phyloP scores from a whole-genome alignment of 2,888 invertebrate genomes.

The Ariolimax columbianus region DNA sequence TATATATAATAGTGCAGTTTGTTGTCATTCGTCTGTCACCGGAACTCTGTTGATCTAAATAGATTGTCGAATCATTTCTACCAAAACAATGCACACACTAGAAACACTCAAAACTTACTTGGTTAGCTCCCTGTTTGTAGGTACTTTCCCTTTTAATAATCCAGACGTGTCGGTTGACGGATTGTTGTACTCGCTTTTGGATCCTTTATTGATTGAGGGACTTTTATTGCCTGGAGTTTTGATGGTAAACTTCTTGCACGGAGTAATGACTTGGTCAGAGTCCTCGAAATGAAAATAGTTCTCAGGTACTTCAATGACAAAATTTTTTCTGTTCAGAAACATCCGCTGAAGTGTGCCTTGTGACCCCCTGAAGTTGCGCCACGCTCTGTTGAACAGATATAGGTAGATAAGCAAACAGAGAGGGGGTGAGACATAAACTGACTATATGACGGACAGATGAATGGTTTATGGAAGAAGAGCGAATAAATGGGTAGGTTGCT shows the following conservation, averaged over 20 bases:
- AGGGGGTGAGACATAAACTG: neutral
- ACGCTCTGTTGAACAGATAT: constrained; percentile 15
- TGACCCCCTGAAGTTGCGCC: constrained; percentile 20
- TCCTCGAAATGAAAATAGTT: constrained; percentile 48
- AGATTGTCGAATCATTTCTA: no score
- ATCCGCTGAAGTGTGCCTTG: neutral
- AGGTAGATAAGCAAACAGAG: neutral
- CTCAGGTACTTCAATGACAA: constrained; percentile 42
- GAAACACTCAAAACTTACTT: neutral
- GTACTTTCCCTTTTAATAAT: constrained; percentile 14
- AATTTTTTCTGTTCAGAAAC: constrained; percentile 36
- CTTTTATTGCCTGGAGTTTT: neutral
- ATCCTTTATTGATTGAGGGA: neutral
- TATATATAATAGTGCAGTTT: no score
- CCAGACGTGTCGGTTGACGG: neutral
- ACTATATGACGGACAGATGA: no score
- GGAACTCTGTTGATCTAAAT: no score
- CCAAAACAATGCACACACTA: no score
- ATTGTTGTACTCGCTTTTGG: neutral
- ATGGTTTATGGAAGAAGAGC: no score
- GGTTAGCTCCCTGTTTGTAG: constrained; percentile 4
- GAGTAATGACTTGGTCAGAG: neutral
- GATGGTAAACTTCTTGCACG: neutral
- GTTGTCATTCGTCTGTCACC: no score
- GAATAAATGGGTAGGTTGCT: no score